Conservation (phyloP, 1,140 invertebrate genomes). For the Drosophila sucinea region DNA sequence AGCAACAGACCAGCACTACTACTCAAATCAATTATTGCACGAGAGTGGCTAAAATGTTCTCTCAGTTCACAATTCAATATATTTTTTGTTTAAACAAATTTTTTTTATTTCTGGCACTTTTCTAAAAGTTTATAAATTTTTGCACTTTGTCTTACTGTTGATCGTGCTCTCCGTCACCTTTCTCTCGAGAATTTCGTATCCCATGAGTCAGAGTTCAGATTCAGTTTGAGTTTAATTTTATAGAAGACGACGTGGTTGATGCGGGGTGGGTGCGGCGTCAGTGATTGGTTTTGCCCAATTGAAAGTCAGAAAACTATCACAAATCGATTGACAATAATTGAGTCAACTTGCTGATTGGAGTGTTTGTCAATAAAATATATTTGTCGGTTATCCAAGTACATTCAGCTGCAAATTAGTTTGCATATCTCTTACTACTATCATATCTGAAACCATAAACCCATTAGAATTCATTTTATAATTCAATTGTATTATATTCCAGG, state of each 20-base stretch:
- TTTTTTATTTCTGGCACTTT: neutral
- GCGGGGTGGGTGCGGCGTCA: neutral
- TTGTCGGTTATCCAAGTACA: conserved; percentile 12
- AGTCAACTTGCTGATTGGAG: conserved; percentile 12
- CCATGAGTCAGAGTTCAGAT: conserved; percentile 1
- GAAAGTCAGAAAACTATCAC: neutral
- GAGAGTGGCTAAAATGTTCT: neutral
- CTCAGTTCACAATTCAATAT: neutral
- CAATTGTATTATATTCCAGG: neutral
- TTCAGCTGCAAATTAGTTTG: conserved; percentile 10
- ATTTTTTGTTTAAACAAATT: neutral
- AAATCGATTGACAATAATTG: conserved; percentile 4
- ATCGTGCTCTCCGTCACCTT: neutral
- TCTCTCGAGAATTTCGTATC: neutral
- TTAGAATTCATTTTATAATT: neutral
- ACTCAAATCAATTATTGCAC: neutral
- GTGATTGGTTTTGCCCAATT: neutral
- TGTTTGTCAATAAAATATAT: conserved; percentile 30
- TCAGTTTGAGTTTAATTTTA: neutral
- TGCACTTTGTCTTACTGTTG: neutral
- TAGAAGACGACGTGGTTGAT: neutral
- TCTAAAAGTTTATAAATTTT: neutral
- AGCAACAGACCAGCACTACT: neutral
- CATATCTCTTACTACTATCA: conserved; percentile 4
- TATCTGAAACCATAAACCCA: neutral